These are phyloP conservation scores for Rhyacophila evoluta DNA, from an alignment of 2,888 invertebrate genomes.

Conservation along the genomic window DNA sequence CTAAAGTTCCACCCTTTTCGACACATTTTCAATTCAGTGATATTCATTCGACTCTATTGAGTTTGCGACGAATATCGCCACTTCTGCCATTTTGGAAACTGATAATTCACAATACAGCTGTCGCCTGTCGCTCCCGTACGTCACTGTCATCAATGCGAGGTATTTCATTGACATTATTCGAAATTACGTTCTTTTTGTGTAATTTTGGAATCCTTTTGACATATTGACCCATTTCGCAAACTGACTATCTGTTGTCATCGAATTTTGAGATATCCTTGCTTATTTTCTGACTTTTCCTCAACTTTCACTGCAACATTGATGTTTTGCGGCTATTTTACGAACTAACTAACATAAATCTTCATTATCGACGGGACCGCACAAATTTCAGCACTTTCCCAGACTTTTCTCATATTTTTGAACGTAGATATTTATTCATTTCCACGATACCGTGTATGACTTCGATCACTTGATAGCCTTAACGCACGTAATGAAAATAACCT, in stretches of 20 bases:
- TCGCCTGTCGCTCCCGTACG: conserved; percentile 39
- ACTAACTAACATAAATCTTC: conserved; percentile 34
- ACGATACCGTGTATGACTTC: not conserved
- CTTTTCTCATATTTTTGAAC: conserved; percentile 36
- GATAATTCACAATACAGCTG: conserved; percentile 51
- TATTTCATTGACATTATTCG: conserved; percentile 34
- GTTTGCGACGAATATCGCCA: conserved; percentile 26
- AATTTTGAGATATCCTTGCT: conserved; percentile 40
- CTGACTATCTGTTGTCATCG: conserved; percentile 41
- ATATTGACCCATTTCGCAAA: conserved; percentile 43
- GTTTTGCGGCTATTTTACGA: conserved; percentile 36
- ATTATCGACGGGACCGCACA: conserved; percentile 39
- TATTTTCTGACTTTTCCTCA: conserved; percentile 48
- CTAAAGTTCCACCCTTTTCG: conserved; percentile 35
- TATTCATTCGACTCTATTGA: conserved; percentile 15
- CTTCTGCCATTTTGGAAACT: conserved; percentile 49
- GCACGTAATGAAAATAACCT: not conserved
- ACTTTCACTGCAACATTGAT: conserved; percentile 43
- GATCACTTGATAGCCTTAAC: not conserved
- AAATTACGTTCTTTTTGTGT: conserved; percentile 29
- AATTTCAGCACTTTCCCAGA: conserved; percentile 42
- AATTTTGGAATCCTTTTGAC: conserved; percentile 38
- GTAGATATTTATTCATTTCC: not conserved
- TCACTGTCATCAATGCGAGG: conserved; percentile 23
- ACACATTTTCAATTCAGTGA: conserved; percentile 38